Conservation (phyloP, 1,140 invertebrate species). For the Heterodera schachtii region DNA sequence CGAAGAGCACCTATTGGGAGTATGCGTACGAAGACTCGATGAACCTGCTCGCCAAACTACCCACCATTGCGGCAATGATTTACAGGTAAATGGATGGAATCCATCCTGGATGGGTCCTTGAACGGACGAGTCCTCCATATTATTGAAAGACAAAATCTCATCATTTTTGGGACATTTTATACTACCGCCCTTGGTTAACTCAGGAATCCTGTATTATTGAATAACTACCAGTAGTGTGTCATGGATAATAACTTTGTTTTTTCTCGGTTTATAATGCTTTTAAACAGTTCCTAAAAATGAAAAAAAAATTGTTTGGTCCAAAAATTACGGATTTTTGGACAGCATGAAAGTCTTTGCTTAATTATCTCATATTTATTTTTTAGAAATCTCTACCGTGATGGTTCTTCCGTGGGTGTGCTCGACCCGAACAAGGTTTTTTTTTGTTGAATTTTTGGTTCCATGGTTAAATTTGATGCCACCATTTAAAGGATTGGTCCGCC, state of each 20-base stretch:
- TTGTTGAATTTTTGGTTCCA: too few species aligned
- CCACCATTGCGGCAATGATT: conserved; percentile 89
- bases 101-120: not conserved
- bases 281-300: not conserved
- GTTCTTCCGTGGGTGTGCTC: conserved; percentile 82
- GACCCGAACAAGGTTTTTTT: conserved; percentile 74
- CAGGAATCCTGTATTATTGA: too few species aligned
- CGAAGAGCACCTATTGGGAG: conserved; percentile 87
- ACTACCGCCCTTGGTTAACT: too few species aligned
- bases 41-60: conserved; percentile 92
- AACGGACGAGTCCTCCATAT: not conserved
- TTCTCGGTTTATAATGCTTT: too few species aligned
- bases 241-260: too few species aligned
- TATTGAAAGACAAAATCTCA: too few species aligned
- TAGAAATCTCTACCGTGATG: conserved; percentile 82
- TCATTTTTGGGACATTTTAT: too few species aligned
- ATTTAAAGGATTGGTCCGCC: conserved; percentile 79
- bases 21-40: conserved; percentile 83
- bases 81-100: conserved; percentile 69
- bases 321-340: too few species aligned
- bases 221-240: too few species aligned
- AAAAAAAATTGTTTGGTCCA: conserved; percentile 3
- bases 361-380: not conserved
- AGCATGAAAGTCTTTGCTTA: too few species aligned
- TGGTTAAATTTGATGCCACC: too few species aligned